Base-by-base conservation (phyloP, 2,113 vertebrate genomes). In the Tenebrosternarchus preto region DNA sequence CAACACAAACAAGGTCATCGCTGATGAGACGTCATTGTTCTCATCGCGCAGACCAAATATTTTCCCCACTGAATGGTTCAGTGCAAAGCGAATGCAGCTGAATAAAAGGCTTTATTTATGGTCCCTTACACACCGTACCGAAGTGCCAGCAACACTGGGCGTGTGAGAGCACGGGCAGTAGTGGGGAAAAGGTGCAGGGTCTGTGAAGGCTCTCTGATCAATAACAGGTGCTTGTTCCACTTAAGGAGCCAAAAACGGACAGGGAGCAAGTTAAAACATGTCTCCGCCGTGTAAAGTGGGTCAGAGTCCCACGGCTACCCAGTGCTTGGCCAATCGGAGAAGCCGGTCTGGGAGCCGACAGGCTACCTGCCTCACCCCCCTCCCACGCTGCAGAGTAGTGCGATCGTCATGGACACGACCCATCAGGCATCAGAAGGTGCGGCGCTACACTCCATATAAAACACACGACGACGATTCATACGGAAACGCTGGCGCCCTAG, bases 181-280 rank as follows among this genome's bases (percentile, higher is more conserved):
- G 43, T 15, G 31, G 71, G 50, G 39, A 80, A 82, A 68, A 19
- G 59, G 63, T 50, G 68, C 57, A 57, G 79, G 43, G 70, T 69
- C 73, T 27, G 66, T 43, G 69, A 33, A 68, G 36, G 39, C 43
- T 67, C n/a, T 12, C 64, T 70, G 80, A 84, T 82, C 83, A 63
- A 82, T 85, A 82, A 56, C 83, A 85, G 80, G 83, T 82, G 83
- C 75, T 82, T 85, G 83, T 70, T 82, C 83, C 66, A 82, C 71
- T 82, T 82, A 72, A 31, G 46, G 57, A 25, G 72, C 70, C 76
- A 73, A 71, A 78, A 79, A 75, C 53, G 76, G 46, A 78, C 76
- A 59, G 20, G 70, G 71, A 81, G 68, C 24, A 82, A 82, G 83
- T 57, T 72, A 72, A 82, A 82, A 57, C 57, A 66, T 66, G 43